Conservation (phyloP, 92 coral and sea anemone species). For the Siderastrea radians region DNA sequence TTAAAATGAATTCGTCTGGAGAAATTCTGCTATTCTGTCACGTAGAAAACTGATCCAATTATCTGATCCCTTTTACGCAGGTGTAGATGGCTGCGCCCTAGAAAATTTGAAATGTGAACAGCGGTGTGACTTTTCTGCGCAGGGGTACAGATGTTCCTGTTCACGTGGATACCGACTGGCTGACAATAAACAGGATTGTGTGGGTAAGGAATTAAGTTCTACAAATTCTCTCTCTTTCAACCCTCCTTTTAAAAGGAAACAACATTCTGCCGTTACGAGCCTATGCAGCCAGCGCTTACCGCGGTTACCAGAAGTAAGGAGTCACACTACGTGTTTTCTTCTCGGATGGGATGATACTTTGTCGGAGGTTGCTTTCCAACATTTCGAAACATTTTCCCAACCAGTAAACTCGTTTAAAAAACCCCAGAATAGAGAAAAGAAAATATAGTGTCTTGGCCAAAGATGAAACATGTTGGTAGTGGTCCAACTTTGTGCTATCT, state of each 20-base stretch:
- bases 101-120: slow-evolving; percentile 80
- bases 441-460: too few species aligned
- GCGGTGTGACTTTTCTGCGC: slow-evolving; percentile 73
- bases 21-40: too few species aligned
- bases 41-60: too few species aligned
- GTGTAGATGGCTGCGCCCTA: slow-evolving; percentile 86
- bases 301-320: neutral
- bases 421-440: too few species aligned
- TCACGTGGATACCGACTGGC: slow-evolving; percentile 84
- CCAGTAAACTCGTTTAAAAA: too few species aligned
- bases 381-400: too few species aligned
- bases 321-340: too few species aligned
- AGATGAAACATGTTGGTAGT: too few species aligned
- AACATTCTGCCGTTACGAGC: neutral
- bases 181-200: slow-evolving; percentile 74
- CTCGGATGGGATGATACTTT: too few species aligned
- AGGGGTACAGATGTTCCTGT: slow-evolving; percentile 82
- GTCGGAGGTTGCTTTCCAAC: too few species aligned
- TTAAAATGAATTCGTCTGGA: too few species aligned
- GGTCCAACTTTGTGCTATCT: too few species aligned
- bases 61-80: slow-evolving; percentile 30
- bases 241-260: neutral
- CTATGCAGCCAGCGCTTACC: neutral
- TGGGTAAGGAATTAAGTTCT: slow-evolving; percentile 52
- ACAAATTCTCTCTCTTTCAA: neutral